Conservation (phyloP, 2,888 invertebrate species). For the Diplazon laetatorius region DNA sequence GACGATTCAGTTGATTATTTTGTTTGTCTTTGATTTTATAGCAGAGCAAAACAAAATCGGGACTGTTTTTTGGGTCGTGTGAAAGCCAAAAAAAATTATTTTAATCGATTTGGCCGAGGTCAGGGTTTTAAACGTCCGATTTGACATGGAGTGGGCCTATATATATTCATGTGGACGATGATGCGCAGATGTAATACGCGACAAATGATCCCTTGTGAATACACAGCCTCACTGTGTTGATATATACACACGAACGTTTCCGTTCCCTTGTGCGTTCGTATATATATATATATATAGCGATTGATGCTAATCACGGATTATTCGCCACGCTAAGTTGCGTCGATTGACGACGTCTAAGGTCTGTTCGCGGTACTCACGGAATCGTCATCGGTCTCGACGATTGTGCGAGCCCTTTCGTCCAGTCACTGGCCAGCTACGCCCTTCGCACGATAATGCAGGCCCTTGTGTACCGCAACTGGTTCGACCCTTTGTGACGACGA, state of each 20-base stretch:
- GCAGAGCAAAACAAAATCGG: too few species aligned
- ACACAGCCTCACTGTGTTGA: constrained; percentile 15
- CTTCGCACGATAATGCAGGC: neutral
- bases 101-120: too few species aligned
- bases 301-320: neutral
- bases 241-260: neutral
- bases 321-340: constrained; percentile 2
- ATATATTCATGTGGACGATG: too few species aligned
- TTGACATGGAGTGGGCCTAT: too few species aligned
- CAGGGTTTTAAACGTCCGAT: too few species aligned
- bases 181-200: neutral
- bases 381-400: neutral
- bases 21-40: too few species aligned
- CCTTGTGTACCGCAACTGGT: neutral
- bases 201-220: constrained; percentile 15
- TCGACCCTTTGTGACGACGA: too few species aligned
- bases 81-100: too few species aligned
- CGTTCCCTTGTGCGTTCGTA: constrained; percentile 16
- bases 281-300: constrained; percentile 11
- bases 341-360: constrained; percentile 8
- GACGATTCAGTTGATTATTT: too few species aligned
- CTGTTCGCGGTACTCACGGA: neutral
- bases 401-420: neutral
- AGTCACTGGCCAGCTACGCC: neutral
- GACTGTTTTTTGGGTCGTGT: too few species aligned